Evolutionary conservation across 2,888 invertebrate genomes (phyloP), one percentile per base, ranked within the genome.

Genomic region (Eupeodes latifasciatus): DNA sequence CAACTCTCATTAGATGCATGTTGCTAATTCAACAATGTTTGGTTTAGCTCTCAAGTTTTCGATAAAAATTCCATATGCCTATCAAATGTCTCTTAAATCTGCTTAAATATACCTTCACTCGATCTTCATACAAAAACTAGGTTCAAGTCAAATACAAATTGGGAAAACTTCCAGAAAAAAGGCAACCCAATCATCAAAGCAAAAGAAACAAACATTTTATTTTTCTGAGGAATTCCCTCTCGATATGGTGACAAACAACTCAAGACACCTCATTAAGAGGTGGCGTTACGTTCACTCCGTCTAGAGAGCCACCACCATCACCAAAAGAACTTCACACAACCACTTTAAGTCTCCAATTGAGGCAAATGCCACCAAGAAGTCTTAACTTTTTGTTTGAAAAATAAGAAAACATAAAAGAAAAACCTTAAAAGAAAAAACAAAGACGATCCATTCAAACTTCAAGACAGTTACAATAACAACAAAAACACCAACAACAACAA

Each of bases 211-310:
- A 47, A 59, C 34, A 44, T 59, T 64, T 61, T 59, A 49, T 59
- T 36, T 27, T 72, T 57, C 57, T 27, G 51, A 74, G 78, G 87
- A 87, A 87, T 87, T 87, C 87, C 87, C 83, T 76, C 53, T 76
- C 53, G 47, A 64, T 66, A 55, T 64, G 80, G 69, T 85, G 85
- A 88, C 85, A 88, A 88, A 88, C 88, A 88, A 85, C 85, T 75
- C 69, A 66, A 81, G 81, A 71, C 69, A 78, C 85, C 85, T 88
- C 88, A 88, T 88, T 88, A 88, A 84, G 88, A 85, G 88, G 88
- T 85, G 88, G 88, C 88, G 88, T 88, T 88, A 88, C 88, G 85
- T 85, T 81, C 85, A 71, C 77, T 85, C 88, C 88, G 81, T 88
- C 75, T 81, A 74, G 59, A 88, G 88, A 88, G 88, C 59, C 76